phyloP scores from a whole-genome alignment of 2,797 vertebrate genomes.

The Tapirus indicus region DNA sequence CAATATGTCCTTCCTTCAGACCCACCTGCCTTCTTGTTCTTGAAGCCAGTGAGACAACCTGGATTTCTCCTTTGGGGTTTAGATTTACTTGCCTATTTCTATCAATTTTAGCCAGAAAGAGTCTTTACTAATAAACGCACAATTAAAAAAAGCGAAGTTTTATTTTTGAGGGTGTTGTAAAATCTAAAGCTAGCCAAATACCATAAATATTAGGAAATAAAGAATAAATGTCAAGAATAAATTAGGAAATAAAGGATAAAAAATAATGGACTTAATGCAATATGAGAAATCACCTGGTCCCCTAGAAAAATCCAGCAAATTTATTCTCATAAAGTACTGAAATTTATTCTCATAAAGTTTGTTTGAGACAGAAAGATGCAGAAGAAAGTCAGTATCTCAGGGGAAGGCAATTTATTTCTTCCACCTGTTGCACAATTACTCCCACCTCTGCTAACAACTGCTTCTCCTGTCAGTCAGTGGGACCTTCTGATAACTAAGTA shows the following conservation, averaged over 20 bases:
- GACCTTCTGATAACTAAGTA: constrained; percentile 39
- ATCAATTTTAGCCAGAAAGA: neutral
- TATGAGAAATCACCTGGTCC: neutral
- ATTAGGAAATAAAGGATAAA: constrained; percentile 23
- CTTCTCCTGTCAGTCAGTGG: neutral
- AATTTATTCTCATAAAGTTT: neutral
- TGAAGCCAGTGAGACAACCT: neutral
- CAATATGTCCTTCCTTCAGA: neutral
- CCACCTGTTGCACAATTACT: constrained; percentile 42
- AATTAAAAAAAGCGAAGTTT: constrained; percentile 18
- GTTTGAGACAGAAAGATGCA: constrained; percentile 46
- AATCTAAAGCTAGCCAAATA: constrained; percentile 13
- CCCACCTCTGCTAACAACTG: neutral
- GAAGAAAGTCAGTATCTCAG: constrained; percentile 24
- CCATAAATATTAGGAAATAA: constrained; percentile 5
- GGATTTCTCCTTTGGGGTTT: neutral
- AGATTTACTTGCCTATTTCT: neutral
- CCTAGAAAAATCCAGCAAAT: constrained; percentile 40
- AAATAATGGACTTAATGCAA: neutral
- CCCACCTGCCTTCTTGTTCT: neutral
- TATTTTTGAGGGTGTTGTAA: neutral
- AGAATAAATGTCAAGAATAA: neutral
- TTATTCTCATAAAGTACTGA: constrained; percentile 2
- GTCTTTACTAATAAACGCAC: neutral
- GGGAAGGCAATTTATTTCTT: constrained; percentile 36